These are phyloP conservation scores for Syngnathus typhle DNA, from an alignment of 2,113 vertebrate genomes.

Conservation along the genomic window DNA sequence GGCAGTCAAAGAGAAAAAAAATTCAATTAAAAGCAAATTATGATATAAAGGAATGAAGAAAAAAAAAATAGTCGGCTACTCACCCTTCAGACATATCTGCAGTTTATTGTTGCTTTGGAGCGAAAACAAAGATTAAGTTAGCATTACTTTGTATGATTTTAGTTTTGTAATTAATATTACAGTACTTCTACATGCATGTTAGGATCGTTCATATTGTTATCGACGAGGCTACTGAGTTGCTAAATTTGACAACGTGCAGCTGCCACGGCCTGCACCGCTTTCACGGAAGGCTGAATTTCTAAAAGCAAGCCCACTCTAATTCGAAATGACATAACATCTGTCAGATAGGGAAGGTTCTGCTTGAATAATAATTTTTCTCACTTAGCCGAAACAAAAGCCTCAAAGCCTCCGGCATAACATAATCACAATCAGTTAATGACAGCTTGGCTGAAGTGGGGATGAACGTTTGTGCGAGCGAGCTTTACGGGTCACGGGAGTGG, in stretches of 20 bases:
- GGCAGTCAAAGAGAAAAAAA: constrained; percentile 11
- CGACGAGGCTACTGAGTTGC: constrained; percentile 8
- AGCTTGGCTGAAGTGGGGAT: constrained; percentile 25
- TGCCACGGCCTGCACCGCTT: constrained; percentile 23
- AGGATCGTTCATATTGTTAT: not conserved
- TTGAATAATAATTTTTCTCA: not conserved
- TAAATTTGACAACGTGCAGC: constrained; percentile 55
- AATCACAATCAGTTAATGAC: constrained; percentile 25
- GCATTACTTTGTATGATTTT: not conserved
- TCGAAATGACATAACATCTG: not conserved
- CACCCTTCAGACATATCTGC: constrained; percentile 71
- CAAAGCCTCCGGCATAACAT: not conserved
- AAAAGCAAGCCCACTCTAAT: not conserved
- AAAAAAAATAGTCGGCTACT: constrained; percentile 24
- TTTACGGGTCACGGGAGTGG: constrained; percentile 10
- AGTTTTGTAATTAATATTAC: not conserved
- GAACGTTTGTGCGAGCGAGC: constrained; percentile 23
- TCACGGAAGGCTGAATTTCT: not conserved
- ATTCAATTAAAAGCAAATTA: not conserved
- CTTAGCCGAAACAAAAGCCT: not conserved
- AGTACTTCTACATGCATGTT: not conserved
- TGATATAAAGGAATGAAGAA: not conserved
- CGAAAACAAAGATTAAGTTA: constrained; percentile 8
- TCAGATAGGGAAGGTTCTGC: not conserved
- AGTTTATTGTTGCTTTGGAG: constrained; percentile 31